Percentiles rank a stretch among this genome's conserved stretches.
Evolutionary conservation across 1,140 invertebrate genomes (phyloP).

Genomic region (Zaprionus lachaisei): DNA sequence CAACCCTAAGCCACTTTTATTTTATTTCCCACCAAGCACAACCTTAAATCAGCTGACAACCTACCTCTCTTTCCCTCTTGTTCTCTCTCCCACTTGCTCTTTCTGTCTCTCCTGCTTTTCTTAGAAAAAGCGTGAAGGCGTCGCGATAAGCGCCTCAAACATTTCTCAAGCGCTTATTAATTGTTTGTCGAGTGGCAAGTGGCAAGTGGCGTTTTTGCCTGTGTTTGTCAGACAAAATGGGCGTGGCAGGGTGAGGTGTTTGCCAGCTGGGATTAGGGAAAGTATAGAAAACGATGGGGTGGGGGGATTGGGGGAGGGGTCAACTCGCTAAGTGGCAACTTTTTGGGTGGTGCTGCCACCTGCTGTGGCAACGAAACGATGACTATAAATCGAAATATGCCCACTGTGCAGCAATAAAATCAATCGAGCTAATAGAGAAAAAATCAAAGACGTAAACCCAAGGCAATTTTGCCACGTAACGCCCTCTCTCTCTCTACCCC

Average conservation of each 20-base stretch:
- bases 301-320: neutral
- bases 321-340: neutral
- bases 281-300: conserved; percentile 5
- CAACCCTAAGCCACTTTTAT: neutral
- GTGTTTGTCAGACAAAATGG: conserved; percentile 5
- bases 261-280: conserved; percentile 50
- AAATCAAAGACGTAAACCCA: conserved; percentile 46
- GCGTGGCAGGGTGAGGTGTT: neutral
- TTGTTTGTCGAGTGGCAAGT: conserved; percentile 68
- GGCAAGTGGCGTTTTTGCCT: conserved; percentile 20
- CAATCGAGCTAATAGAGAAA: conserved; percentile 79
- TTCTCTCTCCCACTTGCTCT: neutral
- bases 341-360: conserved; percentile 27
- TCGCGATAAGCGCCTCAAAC: conserved; percentile 74
- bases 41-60: conserved; percentile 15
- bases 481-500: neutral
- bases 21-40: neutral
- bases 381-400: conserved; percentile 32
- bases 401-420: conserved; percentile 66
- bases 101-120: neutral
- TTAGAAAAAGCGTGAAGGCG: conserved; percentile 56
- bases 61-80: neutral
- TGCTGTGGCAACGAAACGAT: conserved; percentile 29
- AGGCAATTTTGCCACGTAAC: conserved; percentile 38
- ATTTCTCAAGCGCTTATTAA: conserved; percentile 75